Evolutionary conservation across 1,140 invertebrate genomes (phyloP), one percentile per base, ranked within the genome.

Genomic region (Caenorhabditis latens): DNA sequence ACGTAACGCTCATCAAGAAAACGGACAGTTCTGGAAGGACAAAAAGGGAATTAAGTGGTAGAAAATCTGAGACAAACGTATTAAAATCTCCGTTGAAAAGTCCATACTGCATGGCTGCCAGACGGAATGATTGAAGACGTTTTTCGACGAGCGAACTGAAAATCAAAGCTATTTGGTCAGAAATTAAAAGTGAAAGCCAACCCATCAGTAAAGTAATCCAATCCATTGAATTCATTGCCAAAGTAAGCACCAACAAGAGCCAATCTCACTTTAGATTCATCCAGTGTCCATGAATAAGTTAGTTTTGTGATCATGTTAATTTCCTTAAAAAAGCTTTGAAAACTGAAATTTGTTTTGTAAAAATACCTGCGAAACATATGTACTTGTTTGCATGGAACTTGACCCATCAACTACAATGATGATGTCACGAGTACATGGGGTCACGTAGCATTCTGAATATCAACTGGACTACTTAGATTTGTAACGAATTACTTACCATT

Each of bases 401-500:
- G 71, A 79, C 24, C 71, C 71, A 79, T 79, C 71, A 53, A 79
- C 71, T 8, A 79, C 71, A 32, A 79, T 24, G 3, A 79, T 79
- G 71, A 79, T 24, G n/a, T 79, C 71, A 79, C 71, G 71, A 50
- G 71, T 79, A n/a, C 71, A 79, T 1, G 71, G 71, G 11, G 71
- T 79, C n/a, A 79, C 71, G 46, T 79, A 79, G 46, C 71, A 79
- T 79, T 79, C 71, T 79, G 40, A 71, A 71, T 11, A 71, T 43
- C 19, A 11, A 43, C 14, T 19, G 5, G 2, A 43, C n/a, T n/a
- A 61, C 19, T n/a, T 46, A n/a, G 40, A 16, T 71, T 46, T 46
- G 16, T 3, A 8, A 32, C 32, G 14, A 43, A 46, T 46, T 7
- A 4, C 65, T 71, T 43, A 71, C 65, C 65, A 16, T 71, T 19